These are phyloP conservation scores for Tragelaphus scriptus DNA, from an alignment of 2,113 vertebrate genomes.

Conservation along the genomic window DNA sequence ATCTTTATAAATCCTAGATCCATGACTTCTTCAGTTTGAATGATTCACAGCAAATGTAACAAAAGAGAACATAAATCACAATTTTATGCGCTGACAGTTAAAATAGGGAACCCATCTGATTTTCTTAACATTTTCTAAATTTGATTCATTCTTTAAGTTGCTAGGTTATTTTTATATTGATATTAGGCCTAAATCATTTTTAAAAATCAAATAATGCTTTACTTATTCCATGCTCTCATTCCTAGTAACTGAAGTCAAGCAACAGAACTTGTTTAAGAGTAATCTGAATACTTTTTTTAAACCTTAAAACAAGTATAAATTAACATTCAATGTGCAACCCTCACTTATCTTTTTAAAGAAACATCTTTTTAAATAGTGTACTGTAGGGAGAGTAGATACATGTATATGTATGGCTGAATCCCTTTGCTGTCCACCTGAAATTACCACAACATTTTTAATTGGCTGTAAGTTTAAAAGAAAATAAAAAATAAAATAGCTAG, in stretches of 20 bases:
- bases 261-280: background rate
- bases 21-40: background rate
- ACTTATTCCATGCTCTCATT: background rate
- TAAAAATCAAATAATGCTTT: background rate
- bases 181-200: background rate
- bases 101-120: background rate
- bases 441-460: background rate
- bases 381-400: background rate
- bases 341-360: background rate
- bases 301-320: background rate
- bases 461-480: background rate
- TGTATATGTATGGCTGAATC: background rate
- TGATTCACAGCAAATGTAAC: background rate
- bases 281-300: background rate
- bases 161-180: background rate
- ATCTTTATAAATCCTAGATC: background rate
- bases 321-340: background rate
- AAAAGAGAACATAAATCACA: background rate
- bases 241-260: background rate
- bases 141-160: slow-evolving; percentile 28
- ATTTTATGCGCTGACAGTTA: background rate
- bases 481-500: background rate
- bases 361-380: background rate
- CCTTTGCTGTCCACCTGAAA: background rate
- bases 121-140: slow-evolving; percentile 16